Conservation (phyloP, 2,797 vertebrate genomes). For the Emys orbicularis region DNA sequence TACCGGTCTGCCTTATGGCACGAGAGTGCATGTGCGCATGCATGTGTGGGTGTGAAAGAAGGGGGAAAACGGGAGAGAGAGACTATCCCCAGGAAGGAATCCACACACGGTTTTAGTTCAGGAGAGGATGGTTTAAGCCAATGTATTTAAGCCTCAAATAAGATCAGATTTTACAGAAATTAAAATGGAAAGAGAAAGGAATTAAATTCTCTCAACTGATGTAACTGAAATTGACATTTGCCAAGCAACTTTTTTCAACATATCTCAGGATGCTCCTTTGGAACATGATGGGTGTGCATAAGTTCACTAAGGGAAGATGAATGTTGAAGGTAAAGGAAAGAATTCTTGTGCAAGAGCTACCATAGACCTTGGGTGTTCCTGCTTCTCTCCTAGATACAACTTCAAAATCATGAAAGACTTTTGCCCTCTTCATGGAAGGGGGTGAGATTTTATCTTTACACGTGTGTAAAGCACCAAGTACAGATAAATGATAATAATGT, state of each 20-base stretch:
- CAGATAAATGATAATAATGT: neutral
- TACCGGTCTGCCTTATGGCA: neutral
- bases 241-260: neutral
- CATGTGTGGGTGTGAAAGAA: neutral
- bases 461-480: neutral
- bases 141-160: neutral
- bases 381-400: neutral
- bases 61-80: neutral
- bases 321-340: neutral
- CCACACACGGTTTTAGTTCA: neutral
- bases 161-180: neutral
- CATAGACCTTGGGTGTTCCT: neutral
- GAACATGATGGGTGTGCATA: neutral
- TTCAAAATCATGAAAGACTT: neutral
- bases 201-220: neutral
- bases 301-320: neutral
- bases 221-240: neutral
- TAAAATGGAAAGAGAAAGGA: neutral
- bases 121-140: neutral
- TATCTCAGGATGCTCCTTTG: neutral
- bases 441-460: neutral
- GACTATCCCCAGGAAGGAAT: neutral
- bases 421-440: neutral
- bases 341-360: neutral
- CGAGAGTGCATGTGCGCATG: neutral